These are phyloP conservation scores for Leguminivora glycinivorella DNA, from an alignment of 1,140 invertebrate genomes.

Conservation along the genomic window DNA sequence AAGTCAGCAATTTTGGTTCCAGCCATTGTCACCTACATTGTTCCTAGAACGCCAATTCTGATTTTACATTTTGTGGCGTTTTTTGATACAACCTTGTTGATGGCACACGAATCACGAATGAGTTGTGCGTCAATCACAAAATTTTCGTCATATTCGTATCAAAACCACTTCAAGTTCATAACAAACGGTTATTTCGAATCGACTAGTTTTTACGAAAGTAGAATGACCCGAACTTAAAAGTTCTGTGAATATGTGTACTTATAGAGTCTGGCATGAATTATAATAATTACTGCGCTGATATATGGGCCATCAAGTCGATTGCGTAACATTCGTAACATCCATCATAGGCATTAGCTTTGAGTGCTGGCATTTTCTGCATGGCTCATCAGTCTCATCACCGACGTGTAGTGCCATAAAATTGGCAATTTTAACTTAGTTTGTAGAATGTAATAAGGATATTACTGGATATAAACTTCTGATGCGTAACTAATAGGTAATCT, in stretches of 20 bases:
- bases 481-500: too few relatives aligned
- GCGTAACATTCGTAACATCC: constrained; percentile 1
- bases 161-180: too few relatives aligned
- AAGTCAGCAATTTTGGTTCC: too few relatives aligned
- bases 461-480: too few relatives aligned
- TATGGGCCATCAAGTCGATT: neutral
- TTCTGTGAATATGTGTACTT: neutral
- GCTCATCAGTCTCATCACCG: neutral
- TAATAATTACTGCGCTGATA: constrained; percentile 10
- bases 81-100: neutral
- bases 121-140: neutral
- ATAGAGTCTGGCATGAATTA: neutral
- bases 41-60: too few relatives aligned
- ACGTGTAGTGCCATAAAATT: neutral
- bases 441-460: too few relatives aligned
- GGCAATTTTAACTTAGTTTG: too few relatives aligned
- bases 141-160: neutral
- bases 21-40: too few relatives aligned
- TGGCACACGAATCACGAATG: too few relatives aligned
- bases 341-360: neutral
- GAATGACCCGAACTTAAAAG: neutral
- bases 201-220: neutral
- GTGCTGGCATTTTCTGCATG: neutral
- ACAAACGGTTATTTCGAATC: neutral
- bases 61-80: too few relatives aligned